phyloP scores from a whole-genome alignment of 2,888 invertebrate genomes.

The Drosophila birchii region DNA sequence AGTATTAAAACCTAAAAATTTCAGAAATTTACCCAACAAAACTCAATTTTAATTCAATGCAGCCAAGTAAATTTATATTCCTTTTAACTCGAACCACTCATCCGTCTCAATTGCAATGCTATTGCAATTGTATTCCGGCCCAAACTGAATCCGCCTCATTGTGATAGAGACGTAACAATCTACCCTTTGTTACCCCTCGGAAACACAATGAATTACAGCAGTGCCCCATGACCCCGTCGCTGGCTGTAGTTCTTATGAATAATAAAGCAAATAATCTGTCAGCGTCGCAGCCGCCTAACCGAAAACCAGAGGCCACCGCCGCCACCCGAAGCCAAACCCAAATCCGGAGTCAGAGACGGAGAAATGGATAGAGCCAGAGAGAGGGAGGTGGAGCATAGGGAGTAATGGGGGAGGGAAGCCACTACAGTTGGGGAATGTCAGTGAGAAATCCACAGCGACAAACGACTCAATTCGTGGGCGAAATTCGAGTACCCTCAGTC shows the following conservation, averaged over 20 bases:
- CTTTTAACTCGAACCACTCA: background rate
- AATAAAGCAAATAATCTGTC: constrained; percentile 82
- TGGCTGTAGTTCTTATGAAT: constrained; percentile 73
- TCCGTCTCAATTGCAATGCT: constrained; percentile 10
- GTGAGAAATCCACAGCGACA: constrained; percentile 42
- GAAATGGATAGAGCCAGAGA: constrained; percentile 2
- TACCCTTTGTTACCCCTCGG: constrained; percentile 45
- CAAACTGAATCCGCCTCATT: constrained; percentile 18
- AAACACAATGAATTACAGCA: constrained; percentile 47
- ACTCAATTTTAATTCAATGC: background rate
- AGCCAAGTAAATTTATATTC: background rate
- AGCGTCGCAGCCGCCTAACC: constrained; percentile 72
- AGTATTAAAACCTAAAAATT: background rate
- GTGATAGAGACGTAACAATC: constrained; percentile 41
- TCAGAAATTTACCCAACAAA: background rate
- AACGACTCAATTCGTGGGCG: constrained; percentile 72
- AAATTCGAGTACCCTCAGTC: constrained; percentile 44
- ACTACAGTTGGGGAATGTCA: constrained; percentile 28
- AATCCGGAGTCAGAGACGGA: constrained; percentile 9
- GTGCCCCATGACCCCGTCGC: constrained; percentile 38
- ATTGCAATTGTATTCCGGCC: constrained; percentile 25
- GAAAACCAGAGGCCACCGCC: constrained; percentile 29
- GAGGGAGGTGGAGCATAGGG: too few species aligned
- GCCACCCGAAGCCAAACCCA: constrained; percentile 36
- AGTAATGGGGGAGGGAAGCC: constrained; percentile 6